Evolutionary conservation across 2,888 invertebrate genomes (phyloP), one percentile per base, ranked within the genome.

Genomic region (Ormia ochracea): DNA sequence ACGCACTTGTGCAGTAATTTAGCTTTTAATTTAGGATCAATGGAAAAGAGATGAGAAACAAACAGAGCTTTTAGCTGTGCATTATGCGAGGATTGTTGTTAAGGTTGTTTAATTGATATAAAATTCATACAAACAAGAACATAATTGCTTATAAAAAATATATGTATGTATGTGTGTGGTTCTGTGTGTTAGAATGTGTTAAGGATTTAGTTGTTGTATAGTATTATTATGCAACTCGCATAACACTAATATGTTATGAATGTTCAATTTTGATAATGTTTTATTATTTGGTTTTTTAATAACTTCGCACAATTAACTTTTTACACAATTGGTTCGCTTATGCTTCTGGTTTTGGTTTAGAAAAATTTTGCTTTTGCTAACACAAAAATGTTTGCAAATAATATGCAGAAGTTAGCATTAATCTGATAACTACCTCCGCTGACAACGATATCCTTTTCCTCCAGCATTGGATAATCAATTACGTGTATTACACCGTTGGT

Each of bases 401-500:
- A 85, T 84, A 89, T 87, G 86, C 84, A 85, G 86, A 88, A 84
- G 84, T 86, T 88, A 85, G 87, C 85, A 85, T 87, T 85, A 85
- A 86, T 85, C 85, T 86, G 85, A 86, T 88, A 89, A 84, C 87
- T 89, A 80, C 80, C 80, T 80, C 80, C 68, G 65, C 75, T 54
- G 73, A 95, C 94, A 82, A 93, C 92, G 81, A 97, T 93, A 90
- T 98, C 97, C 85, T 94, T 94, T 85, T 95, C 95, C 86, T 93
- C 92, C 78, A 97, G 91, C 87, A 98, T 93, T 4, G 97, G 97
- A 83, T 92, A 92, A 88, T 97, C 97, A 86, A 98, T 96, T 81
- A 97, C 96, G 90, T 98, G 98, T 84, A 98, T 97, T 84, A 97
- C 95, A 63, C 98, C 98, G 88, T 98, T 98, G 89, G 96, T 97